Evolutionary conservation across 2,113 vertebrate species (phyloP).

Genomic region (Ageneiosus marmoratus): DNA sequence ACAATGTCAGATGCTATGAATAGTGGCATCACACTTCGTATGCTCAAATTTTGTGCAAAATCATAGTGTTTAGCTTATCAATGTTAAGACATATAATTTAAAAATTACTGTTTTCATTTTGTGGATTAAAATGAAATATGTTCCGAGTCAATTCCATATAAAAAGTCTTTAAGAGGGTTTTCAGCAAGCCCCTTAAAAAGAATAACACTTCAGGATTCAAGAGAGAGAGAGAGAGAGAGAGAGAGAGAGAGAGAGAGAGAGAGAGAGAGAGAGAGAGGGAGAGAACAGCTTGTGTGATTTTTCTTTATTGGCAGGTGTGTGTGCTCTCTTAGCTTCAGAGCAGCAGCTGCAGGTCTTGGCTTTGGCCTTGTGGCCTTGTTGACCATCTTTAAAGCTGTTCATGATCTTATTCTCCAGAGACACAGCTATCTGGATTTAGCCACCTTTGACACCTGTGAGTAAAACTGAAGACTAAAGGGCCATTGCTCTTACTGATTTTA

Average conservation of each 20-base stretch:
- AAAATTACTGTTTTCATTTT: constrained; percentile 65
- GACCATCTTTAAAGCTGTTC: constrained; percentile 80
- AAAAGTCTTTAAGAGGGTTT: neutral
- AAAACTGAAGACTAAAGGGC: constrained; percentile 60
- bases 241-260: neutral
- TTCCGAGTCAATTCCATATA: constrained; percentile 62
- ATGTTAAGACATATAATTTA: constrained; percentile 64
- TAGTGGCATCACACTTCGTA: constrained; percentile 53
- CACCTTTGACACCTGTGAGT: constrained; percentile 72
- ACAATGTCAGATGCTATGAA: constrained; percentile 58
- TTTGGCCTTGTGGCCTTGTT: constrained; percentile 67
- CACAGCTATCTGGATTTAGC: constrained; percentile 74
- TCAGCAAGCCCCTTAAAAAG: neutral
- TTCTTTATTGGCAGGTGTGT: constrained; percentile 69
- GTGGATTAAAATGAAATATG: constrained; percentile 68
- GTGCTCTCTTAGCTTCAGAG: constrained; percentile 59
- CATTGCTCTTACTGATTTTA: constrained; percentile 69
- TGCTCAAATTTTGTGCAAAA: constrained; percentile 48
- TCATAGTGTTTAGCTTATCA: constrained; percentile 61
- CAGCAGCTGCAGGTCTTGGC: constrained; percentile 75
- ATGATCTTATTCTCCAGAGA: constrained; percentile 76
- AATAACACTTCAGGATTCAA: neutral
- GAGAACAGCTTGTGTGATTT: constrained; percentile 27
- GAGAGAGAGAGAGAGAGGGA: constrained; percentile 4
- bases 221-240: neutral